Base-by-base conservation (phyloP, 2,888 invertebrate genomes). In the Sarcophaga variegata region DNA sequence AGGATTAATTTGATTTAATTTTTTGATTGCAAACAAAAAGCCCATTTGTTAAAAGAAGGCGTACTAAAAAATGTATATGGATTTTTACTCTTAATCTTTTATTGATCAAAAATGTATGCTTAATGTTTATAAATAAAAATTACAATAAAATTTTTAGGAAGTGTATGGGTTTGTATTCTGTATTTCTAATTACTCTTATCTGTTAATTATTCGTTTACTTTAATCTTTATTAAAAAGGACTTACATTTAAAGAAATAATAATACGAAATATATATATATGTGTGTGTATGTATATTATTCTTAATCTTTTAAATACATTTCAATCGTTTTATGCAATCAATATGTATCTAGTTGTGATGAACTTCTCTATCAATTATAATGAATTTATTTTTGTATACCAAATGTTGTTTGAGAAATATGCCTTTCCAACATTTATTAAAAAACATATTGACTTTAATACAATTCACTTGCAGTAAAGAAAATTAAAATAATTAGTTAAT, bases 41-140 rank as follows among this genome's bases (percentile, higher is more conserved):
- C 12, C 54, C 14, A 37, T 37, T 37, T 10, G 37, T 37, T 37
- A 37, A 37, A 37, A 10, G 8, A 37, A 37, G 37, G 37, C 37
- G 10, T 10, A 25, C 17, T 77, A 14, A 45, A 8, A 47, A 8
- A 47, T 67, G 1, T 67, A 12, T n/a, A n/a, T 45, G 70, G 11
- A 47, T 70, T 76, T 84, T 78, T 80, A 80, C 75, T 80, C 64
- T 77, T 78, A 81, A 76, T 82, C 66, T 71, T 87, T 86, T 87
- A 87, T 87, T 87, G 84, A 87, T 87, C 84, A 66, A 79, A 85
- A 77, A 84, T 79, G 83, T 87, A 84, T 81, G 84, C 84, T 87
- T 87, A 87, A 87, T 82, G 81, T 17, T 71, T 87, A 84, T 62
- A 87, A 87, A 87, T 84, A 67, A 87, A 82, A 83, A 84, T 84